Percentiles rank a stretch among this genome's conserved stretches.
Evolutionary conservation across 2,113 vertebrate species (phyloP).

Genomic region (Ciconia maguari): DNA sequence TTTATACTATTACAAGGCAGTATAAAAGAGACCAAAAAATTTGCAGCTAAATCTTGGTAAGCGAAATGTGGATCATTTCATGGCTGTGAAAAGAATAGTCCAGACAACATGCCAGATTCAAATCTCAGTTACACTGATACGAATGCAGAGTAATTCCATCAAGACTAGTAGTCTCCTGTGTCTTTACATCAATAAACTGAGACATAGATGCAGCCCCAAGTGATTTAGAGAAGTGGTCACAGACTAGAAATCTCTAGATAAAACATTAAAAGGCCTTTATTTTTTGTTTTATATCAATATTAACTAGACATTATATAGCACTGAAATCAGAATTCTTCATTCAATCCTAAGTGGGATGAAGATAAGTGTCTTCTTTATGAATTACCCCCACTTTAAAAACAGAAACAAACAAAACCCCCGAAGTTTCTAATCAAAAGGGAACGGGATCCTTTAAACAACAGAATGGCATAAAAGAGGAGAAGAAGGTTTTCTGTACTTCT

Average conservation of each 20-base stretch:
- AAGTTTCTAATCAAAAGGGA: not conserved
- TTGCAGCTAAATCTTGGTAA: constrained; percentile 26
- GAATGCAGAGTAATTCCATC: not conserved
- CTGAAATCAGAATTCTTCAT: not conserved
- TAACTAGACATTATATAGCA: not conserved
- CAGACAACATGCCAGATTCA: constrained; percentile 21
- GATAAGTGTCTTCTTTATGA: not conserved
- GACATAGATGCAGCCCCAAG: not conserved
- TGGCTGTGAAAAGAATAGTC: constrained; percentile 51
- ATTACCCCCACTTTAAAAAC: not conserved
- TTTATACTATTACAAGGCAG: constrained; percentile 61
- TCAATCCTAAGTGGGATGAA: not conserved
- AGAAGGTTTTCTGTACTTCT: not conserved
- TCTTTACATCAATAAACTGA: not conserved
- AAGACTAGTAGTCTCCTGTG: not conserved
- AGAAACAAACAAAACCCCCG: not conserved
- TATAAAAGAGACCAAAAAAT: constrained; percentile 47
- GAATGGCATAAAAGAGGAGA: not conserved
- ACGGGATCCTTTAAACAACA: not conserved
- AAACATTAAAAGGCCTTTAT: not conserved
- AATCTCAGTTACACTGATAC: not conserved
- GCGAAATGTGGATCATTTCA: constrained; percentile 29
- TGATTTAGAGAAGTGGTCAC: not conserved
- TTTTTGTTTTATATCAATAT: not conserved
- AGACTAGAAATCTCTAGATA: not conserved